Conservation (phyloP, 2,888 invertebrate genomes). For the Lepidochrysops patricia region DNA sequence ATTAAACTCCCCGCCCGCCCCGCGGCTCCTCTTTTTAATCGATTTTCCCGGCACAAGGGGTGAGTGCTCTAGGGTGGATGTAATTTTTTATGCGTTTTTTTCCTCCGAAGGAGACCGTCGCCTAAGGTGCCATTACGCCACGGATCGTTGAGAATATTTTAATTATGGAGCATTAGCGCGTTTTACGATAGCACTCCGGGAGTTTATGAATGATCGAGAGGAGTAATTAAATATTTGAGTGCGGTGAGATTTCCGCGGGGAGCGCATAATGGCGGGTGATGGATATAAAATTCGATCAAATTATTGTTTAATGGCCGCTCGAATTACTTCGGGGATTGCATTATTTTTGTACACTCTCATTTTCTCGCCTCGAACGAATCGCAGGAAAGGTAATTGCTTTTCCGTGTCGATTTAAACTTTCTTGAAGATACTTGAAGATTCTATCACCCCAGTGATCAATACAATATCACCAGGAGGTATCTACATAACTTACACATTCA, state of each 20-base stretch:
- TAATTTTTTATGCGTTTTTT: constrained; percentile 76
- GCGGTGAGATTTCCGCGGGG: constrained; percentile 72
- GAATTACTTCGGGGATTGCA: constrained; percentile 47
- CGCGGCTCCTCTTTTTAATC: constrained; percentile 74
- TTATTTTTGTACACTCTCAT: constrained; percentile 15
- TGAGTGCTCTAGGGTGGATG: constrained; percentile 75
- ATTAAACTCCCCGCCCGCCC: constrained; percentile 65
- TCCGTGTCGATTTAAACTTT: background rate
- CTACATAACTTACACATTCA: too few relatives aligned
- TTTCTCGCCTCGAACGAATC: constrained; percentile 21
- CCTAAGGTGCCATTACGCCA: constrained; percentile 74
- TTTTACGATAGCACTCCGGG: constrained; percentile 73
- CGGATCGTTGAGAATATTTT: constrained; percentile 76
- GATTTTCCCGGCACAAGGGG: constrained; percentile 75
- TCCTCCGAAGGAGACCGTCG: constrained; percentile 64
- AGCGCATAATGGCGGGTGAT: constrained; percentile 59
- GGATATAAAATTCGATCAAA: constrained; percentile 71
- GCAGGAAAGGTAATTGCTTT: background rate
- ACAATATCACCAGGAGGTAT: background rate
- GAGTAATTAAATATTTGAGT: constrained; percentile 75
- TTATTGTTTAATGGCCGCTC: constrained; percentile 67
- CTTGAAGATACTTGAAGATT: background rate
- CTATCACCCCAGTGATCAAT: background rate
- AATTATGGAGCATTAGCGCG: constrained; percentile 75
- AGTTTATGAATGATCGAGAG: constrained; percentile 72